Percentiles rank a stretch among this genome's conserved stretches.
These are phyloP conservation scores for Hydrochoerus hydrochaeris DNA, from an alignment of 2,113 vertebrate genomes.

Conservation along the genomic window DNA sequence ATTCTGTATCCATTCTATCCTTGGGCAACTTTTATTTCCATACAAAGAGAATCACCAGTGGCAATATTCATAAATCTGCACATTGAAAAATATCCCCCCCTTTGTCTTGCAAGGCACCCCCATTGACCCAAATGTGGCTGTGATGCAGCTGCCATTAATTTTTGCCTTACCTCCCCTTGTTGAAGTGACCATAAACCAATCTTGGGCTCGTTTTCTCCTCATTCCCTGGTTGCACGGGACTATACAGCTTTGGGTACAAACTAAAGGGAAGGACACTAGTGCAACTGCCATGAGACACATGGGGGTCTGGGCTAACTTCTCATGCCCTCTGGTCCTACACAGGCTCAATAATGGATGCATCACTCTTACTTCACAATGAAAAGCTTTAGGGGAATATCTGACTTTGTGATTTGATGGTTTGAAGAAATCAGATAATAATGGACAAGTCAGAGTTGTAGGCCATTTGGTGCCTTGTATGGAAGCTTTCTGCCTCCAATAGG, in stretches of 20 bases:
- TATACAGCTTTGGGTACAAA: too few species aligned
- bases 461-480: neutral
- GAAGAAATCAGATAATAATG: neutral
- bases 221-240: neutral
- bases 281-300: too few species aligned
- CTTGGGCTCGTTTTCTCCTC: too few species aligned
- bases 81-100: neutral
- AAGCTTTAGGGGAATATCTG: neutral
- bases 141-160: neutral
- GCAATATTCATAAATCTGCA: neutral
- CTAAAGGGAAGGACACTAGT: neutral
- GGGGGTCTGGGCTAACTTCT: neutral
- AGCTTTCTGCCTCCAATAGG: neutral
- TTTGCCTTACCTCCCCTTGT: neutral
- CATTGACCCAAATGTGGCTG: neutral
- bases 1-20: neutral
- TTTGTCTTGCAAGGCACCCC: neutral
- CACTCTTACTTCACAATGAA: neutral
- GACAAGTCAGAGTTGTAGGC: neutral
- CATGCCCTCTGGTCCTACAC: too few species aligned
- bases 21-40: neutral
- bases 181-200: neutral
- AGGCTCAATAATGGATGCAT: neutral
- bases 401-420: neutral
- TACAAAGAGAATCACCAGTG: neutral